Base-by-base conservation (phyloP, 2,888 invertebrate genomes). In the Polia nebulosa region DNA sequence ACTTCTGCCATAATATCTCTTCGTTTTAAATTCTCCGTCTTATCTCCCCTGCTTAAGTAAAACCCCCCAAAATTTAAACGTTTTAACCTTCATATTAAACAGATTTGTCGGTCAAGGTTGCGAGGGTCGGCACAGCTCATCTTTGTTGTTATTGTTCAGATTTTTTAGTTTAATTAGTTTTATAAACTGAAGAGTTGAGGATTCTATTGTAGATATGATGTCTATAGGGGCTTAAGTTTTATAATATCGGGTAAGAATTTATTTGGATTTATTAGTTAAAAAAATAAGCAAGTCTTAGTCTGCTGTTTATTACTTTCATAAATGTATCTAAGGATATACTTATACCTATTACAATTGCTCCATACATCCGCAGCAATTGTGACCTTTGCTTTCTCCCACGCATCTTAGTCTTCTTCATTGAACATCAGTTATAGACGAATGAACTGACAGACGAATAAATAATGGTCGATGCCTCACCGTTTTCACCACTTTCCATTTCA, bases 51-150 rank as follows among this genome's bases (percentile, higher is more conserved):
- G 9, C 20, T 47, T 17, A 3, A 60, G 66, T 22, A 17, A 41
- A 17, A 29, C 17, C 17, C 32, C 41, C 25, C 17, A 29, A 70
- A 45, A 51, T 47, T 53, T 44, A 49, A 53, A n/a, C 57, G 41
- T 44, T 74, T 44, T 56, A 55, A 51, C 55, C 27, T 56, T 59
- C 32, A 32, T 55, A 55, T 63, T 32, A 39, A 53, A 44, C 39
- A 55, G 63, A 63, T 74, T 73, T 25, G 15, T 56, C 9, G 63
- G 63, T 51, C 49, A 63, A 59, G 72, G 78, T 62, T 47, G n/a
- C 8, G 11, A 47, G 41, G 60, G 34, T 62, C 20, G 41, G 32
- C 25, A 20, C 17, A 22, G 22, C 29, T 55, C 47, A 71, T 61
- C 29, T 70, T 56, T 47, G 34, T 58, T 58, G 36, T 62, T 53